phyloP scores from a whole-genome alignment of 2,888 invertebrate genomes.

The Alentia gelatinosa region DNA sequence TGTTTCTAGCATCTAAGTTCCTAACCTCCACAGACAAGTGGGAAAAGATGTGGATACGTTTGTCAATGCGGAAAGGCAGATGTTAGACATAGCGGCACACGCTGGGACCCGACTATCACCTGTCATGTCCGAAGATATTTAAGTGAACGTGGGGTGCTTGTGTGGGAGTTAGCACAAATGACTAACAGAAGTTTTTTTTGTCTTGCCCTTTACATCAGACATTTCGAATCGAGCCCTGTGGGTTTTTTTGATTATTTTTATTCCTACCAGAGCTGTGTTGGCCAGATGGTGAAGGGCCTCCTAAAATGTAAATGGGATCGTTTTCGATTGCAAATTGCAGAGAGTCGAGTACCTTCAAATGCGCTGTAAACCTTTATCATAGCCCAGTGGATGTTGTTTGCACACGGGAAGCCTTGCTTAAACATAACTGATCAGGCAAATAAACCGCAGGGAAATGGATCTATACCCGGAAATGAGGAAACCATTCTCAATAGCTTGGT shows the following conservation, averaged over 20 bases:
- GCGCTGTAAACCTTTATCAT: background rate
- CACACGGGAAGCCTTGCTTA: background rate
- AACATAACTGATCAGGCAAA: constrained; percentile 11
- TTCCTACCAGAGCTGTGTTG: too few relatives aligned
- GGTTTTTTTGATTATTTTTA: too few relatives aligned
- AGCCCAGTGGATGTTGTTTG: background rate
- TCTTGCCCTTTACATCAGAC: too few relatives aligned
- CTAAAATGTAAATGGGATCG: background rate
- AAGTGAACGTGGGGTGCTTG: background rate
- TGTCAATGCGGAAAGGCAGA: background rate
- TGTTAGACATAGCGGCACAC: background rate
- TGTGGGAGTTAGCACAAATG: background rate
- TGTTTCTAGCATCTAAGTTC: too few relatives aligned
- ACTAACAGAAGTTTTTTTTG: too few relatives aligned
- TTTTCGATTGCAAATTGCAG: background rate
- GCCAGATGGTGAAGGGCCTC: background rate
- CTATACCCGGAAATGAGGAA: background rate
- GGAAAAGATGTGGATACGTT: background rate
- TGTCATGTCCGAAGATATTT: background rate
- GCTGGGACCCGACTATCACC: background rate
- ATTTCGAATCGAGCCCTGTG: too few relatives aligned
- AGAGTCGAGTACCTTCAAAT: background rate
- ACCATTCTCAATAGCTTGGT: background rate
- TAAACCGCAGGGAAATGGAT: background rate
- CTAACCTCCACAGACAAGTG: too few relatives aligned